Base-by-base conservation (phyloP, 1,140 invertebrate genomes). In the Diabrotica virgifera region DNA sequence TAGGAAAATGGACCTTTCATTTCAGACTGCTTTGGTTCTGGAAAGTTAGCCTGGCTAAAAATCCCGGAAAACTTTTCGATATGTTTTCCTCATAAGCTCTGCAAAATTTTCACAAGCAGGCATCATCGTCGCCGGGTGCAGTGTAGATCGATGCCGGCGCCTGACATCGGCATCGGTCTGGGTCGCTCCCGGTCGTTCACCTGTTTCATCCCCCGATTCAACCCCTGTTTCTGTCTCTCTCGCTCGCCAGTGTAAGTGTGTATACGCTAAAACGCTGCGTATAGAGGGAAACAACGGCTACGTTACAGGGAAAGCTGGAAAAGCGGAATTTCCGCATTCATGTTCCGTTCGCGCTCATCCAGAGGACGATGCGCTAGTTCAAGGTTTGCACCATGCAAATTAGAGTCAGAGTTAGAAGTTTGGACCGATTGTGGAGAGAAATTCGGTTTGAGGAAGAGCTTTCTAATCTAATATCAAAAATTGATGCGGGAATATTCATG, bases 121-220 rank as follows among this genome's bases (percentile, higher is more conserved):
- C 55, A 57, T 36, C 55, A 50, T 35, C 58, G 58, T 6, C 37
- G 46, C 62, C 68, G 69, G 66, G 69, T 71, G 71, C 69, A 68
- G 65, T 59, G 62, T 38, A 67, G 71, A 72, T 72, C 69, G 69
- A 71, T 71, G 64, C 58, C 70, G 70, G 60, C 70, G 67, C 67
- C 66, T 69, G 70, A 64, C 73, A 70, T 70, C 73, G 73, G 73
- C 73, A 72, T 75, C 72, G 73, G 73, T 75, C 72, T 72, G 73
- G 73, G 73, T 75, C 72, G 73, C 65, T 67, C 57, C 54, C 63
- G 73, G 72, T 75, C 73, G 67, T 75, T 73, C 72, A 75, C 73
- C 73, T 71, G 72, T 58, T 70, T 65, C 65, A 68, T 70, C 69
- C 72, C 72, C 69, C 36, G 66, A 46, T 46, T 46, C 40, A 46